phyloP scores from a whole-genome alignment of 1,140 invertebrate species.

The Tetragnatha versicolor region DNA sequence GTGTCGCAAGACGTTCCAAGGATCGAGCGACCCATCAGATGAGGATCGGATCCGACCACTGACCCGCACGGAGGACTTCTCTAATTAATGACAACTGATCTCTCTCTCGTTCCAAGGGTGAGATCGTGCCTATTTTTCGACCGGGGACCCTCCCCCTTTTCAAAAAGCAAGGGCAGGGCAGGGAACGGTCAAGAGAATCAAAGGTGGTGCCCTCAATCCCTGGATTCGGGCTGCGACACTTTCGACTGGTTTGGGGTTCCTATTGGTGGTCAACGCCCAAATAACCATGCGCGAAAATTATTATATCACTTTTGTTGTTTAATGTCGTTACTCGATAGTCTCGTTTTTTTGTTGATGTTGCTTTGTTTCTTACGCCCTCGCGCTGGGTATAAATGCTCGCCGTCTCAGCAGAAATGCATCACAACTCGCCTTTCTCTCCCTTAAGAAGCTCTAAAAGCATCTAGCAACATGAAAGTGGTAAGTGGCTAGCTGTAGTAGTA shows the following conservation, averaged over 20 bases:
- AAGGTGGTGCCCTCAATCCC: slow-evolving; percentile 37
- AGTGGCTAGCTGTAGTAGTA: too few relatives aligned
- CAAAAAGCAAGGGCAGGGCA: background rate
- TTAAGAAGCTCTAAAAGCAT: background rate
- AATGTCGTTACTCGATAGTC: slow-evolving; percentile 7
- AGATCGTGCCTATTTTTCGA: slow-evolving; percentile 23
- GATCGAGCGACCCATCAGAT: too few relatives aligned
- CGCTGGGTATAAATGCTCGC: slow-evolving; percentile 13
- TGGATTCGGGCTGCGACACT: background rate
- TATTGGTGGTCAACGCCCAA: slow-evolving; percentile 16
- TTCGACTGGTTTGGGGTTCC: slow-evolving; percentile 17
- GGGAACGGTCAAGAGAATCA: slow-evolving; percentile 24
- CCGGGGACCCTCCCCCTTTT: slow-evolving; percentile 14
- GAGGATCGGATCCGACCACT: too few relatives aligned
- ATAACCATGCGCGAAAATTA: slow-evolving; percentile 16
- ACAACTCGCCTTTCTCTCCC: background rate
- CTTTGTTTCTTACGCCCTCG: background rate
- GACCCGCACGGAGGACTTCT: slow-evolving; percentile 19
- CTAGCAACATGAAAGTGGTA: slow-evolving; percentile 43
- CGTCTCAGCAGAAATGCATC: background rate
- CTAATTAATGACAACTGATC: slow-evolving; percentile 1
- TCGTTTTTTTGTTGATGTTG: background rate
- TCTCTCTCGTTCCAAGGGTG: slow-evolving; percentile 24
- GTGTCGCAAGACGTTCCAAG: too few relatives aligned
- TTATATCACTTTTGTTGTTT: slow-evolving; percentile 18